These are phyloP conservation scores for Oxycera nigricornis DNA, from an alignment of 2,888 invertebrate genomes.

Conservation along the genomic window DNA sequence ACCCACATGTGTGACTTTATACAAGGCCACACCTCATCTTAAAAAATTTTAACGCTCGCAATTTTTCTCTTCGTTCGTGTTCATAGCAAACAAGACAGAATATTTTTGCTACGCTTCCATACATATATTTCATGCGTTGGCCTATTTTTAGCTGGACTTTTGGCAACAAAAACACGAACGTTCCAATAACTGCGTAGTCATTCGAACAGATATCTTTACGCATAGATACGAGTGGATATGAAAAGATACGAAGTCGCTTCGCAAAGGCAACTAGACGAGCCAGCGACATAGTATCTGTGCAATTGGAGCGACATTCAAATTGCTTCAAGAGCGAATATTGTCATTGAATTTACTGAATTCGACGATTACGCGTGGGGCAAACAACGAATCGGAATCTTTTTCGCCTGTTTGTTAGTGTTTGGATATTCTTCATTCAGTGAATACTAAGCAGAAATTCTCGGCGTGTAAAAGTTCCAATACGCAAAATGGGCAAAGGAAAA, in stretches of 20 bases:
- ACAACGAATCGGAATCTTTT: not conserved
- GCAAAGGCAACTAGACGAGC: not conserved
- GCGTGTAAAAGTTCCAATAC: constrained; percentile 16
- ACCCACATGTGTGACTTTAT: too few relatives aligned
- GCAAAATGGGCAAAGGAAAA: constrained; percentile 58
- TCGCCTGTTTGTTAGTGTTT: not conserved
- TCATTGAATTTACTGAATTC: not conserved
- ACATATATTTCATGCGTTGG: not conserved
- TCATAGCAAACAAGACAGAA: too few relatives aligned
- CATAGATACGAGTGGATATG: not conserved
- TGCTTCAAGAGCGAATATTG: not conserved
- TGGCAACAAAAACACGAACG: not conserved
- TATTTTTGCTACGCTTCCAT: too few relatives aligned
- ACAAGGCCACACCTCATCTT: too few relatives aligned
- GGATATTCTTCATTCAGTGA: constrained; percentile 9
- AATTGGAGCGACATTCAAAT: constrained; percentile 5
- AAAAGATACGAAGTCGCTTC: not conserved
- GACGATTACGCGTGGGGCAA: not conserved
- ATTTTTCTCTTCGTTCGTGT: too few relatives aligned
- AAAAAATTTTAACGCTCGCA: too few relatives aligned
- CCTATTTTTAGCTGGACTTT: not conserved
- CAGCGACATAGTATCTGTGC: not conserved
- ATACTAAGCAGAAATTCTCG: not conserved
- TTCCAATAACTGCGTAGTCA: not conserved
- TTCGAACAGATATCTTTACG: not conserved